Percentiles rank a stretch among this genome's conserved stretches.
Evolutionary conservation across 2,888 invertebrate species (phyloP).

Genomic region (Mylabris sibirica): DNA sequence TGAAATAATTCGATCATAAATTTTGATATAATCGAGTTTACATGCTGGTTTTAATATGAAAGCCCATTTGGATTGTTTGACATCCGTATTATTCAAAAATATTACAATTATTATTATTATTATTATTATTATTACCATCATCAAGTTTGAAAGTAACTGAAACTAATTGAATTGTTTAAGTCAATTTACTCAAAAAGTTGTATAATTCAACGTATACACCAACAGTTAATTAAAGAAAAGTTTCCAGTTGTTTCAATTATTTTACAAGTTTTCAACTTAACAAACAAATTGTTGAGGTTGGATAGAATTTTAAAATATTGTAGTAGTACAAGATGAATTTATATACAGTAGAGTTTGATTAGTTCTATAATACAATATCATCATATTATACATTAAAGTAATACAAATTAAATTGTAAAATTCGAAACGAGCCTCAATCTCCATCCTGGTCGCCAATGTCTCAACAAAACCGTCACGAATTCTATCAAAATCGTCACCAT

Average conservation of each 20-base stretch:
- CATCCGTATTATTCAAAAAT: not conserved
- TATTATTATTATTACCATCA: not conserved
- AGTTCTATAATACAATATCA: not conserved
- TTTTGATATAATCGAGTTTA: constrained; percentile 32
- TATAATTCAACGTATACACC: not conserved
- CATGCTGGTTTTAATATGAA: constrained; percentile 27
- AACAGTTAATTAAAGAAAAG: not conserved
- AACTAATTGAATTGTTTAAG: not conserved
- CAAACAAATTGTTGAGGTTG: not conserved
- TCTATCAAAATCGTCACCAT: no score
- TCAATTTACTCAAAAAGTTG: no score
- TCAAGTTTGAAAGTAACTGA: not conserved
- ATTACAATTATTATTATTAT: not conserved
- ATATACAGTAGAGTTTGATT: not conserved
- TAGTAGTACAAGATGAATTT: not conserved
- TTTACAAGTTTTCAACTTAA: not conserved
- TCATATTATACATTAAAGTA: not conserved
- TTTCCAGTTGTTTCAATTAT: not conserved
- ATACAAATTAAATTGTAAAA: not conserved
- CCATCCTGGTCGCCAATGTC: no score
- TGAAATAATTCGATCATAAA: constrained; percentile 34
- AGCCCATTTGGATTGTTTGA: constrained; percentile 19
- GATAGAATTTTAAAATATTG: not conserved
- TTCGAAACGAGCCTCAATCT: not conserved
- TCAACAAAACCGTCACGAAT: no score